Evolutionary conservation across 2,113 vertebrate genomes (phyloP).

Genomic region (Thunnus maccoyii): DNA sequence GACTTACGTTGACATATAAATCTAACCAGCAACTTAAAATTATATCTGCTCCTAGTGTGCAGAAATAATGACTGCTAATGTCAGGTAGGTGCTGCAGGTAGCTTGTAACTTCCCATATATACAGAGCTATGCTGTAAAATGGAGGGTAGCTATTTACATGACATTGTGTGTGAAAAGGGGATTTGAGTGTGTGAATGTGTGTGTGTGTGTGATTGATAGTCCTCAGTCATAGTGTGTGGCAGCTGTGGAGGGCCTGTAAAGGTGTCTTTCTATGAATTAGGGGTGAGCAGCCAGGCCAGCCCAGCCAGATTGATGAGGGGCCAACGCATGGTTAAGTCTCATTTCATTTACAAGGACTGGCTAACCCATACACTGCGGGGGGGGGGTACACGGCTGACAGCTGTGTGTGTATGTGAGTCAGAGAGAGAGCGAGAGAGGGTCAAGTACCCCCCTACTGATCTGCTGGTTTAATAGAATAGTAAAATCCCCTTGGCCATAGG

Average conservation of each 20-base stretch:
- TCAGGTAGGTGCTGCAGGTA: not conserved
- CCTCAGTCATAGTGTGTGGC: constrained; percentile 33
- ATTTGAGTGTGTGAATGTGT: constrained; percentile 23
- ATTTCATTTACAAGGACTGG: constrained; percentile 80
- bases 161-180: not conserved
- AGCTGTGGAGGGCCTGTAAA: constrained; percentile 54
- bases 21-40: not conserved
- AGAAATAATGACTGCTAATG: not conserved
- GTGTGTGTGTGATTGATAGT: constrained; percentile 48
- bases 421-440: constrained; percentile 40
- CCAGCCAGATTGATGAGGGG: constrained; percentile 78
- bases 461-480: constrained; percentile 74
- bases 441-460: constrained; percentile 63
- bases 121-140: not conserved
- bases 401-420: constrained; percentile 22
- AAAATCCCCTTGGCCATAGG: constrained; percentile 49
- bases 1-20: not conserved
- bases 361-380: constrained; percentile 48
- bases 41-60: not conserved
- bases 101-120: not conserved
- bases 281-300: constrained; percentile 70
- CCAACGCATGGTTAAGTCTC: constrained; percentile 78
- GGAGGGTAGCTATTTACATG: constrained; percentile 10
- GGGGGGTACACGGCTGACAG: constrained; percentile 15
- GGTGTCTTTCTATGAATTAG: constrained; percentile 75